Evolutionary conservation across 2,113 vertebrate genomes (phyloP).

Genomic region (Canis aureus): DNA sequence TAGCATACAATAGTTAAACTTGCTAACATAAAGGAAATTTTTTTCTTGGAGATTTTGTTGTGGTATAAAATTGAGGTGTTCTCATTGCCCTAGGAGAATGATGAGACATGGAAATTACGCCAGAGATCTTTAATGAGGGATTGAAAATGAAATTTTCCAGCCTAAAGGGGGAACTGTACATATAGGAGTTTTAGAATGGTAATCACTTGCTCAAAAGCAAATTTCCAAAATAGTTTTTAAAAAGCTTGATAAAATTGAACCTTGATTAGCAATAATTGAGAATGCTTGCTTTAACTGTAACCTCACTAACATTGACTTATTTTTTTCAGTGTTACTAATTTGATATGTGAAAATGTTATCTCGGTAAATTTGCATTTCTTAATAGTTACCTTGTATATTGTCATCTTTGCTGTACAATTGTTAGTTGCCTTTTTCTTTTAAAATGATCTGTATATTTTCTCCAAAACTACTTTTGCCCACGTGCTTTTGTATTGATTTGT

Average conservation of each 20-base stretch:
- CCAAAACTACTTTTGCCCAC: neutral
- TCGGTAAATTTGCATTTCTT: neutral
- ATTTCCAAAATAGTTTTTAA: neutral
- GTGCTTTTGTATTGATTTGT: neutral
- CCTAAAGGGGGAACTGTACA: neutral
- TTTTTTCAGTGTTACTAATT: slow-evolving; percentile 13
- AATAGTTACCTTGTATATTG: neutral
- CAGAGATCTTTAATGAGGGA: neutral
- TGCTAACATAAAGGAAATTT: neutral
- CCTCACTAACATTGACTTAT: neutral
- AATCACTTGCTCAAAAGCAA: neutral
- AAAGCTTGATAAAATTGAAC: neutral
- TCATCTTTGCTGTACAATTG: neutral
- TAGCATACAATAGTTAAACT: neutral
- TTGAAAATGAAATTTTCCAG: neutral
- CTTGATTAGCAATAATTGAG: neutral
- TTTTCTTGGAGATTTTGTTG: neutral
- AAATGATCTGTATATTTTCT: neutral
- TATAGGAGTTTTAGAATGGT: neutral
- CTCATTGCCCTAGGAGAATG: neutral
- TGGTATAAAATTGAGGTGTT: neutral
- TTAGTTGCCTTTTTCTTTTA: neutral
- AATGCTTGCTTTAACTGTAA: neutral
- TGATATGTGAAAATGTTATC: neutral
- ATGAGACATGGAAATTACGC: neutral